Conservation (phyloP, 2,888 invertebrate species). For the Rhingia campestris region DNA sequence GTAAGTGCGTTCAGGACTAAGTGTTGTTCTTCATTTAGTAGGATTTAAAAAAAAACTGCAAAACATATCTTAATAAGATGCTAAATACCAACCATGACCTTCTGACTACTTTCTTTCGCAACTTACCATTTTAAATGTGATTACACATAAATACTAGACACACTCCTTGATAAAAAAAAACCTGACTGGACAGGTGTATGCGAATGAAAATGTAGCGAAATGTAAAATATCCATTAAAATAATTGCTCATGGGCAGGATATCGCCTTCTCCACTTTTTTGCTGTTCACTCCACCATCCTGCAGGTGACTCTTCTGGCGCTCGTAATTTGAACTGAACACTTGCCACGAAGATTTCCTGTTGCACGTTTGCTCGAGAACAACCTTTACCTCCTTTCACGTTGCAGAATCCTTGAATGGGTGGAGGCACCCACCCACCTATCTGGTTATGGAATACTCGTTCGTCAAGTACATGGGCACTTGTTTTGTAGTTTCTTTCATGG, state of each 20-base stretch:
- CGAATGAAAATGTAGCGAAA: constrained; percentile 69
- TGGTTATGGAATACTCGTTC: background rate
- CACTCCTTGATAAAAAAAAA: constrained; percentile 5
- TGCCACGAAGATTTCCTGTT: constrained; percentile 59
- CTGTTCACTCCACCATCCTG: background rate
- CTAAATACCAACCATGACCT: constrained; percentile 35
- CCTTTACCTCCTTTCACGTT: background rate
- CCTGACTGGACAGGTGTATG: constrained; percentile 33
- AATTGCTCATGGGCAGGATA: constrained; percentile 77
- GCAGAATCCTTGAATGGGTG: constrained; percentile 29
- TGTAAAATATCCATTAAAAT: constrained; percentile 82
- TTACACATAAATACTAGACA: constrained; percentile 40
- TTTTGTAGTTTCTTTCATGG: constrained; percentile 8
- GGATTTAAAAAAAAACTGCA: background rate
- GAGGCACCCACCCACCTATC: background rate
- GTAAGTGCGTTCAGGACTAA: constrained; percentile 11
- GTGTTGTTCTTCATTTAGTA: constrained; percentile 15
- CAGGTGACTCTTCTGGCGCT: constrained; percentile 8
- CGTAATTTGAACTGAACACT: constrained; percentile 47
- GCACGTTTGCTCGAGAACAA: constrained; percentile 24
- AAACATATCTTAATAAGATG: constrained; percentile 7
- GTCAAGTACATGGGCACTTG: constrained; percentile 38
- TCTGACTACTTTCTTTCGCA: constrained; percentile 11
- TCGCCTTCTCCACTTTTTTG: background rate
- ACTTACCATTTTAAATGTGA: constrained; percentile 36